Conservation (phyloP, 2,113 vertebrate genomes). For the Xyliphius kryptos region DNA sequence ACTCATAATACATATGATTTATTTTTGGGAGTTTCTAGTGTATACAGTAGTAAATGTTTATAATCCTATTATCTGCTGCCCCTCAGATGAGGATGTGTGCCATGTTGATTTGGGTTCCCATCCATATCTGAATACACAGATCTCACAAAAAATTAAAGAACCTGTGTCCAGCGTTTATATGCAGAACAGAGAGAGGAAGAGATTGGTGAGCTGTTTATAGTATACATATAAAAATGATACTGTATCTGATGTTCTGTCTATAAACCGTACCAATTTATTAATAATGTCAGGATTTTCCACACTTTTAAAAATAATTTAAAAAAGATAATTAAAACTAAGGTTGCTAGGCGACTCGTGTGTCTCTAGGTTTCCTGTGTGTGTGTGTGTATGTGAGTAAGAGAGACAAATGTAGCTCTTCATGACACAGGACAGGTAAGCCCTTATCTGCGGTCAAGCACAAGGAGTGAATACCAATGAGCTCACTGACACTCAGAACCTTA, state of each 20-base stretch:
- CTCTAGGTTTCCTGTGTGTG: neutral
- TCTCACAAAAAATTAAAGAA: constrained; percentile 1
- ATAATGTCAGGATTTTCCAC: constrained; percentile 25
- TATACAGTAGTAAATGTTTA: too few species aligned
- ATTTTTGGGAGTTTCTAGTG: too few species aligned
- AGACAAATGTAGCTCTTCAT: constrained; percentile 24
- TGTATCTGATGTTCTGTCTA: constrained; percentile 11
- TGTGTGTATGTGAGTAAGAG: too few species aligned
- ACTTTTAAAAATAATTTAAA: neutral
- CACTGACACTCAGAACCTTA: constrained; percentile 17
- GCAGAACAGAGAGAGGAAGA: neutral
- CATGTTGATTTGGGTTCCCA: too few species aligned
- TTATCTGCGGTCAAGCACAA: constrained; percentile 18
- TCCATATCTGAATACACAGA: too few species aligned
- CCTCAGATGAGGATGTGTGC: too few species aligned
- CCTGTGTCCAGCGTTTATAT: neutral
- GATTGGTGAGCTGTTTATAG: constrained; percentile 24
- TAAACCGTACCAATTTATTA: constrained; percentile 36
- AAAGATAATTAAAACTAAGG: constrained; percentile 11
- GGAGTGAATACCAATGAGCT: constrained; percentile 20
- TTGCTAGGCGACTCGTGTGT: constrained; percentile 38
- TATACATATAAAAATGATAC: constrained; percentile 28
- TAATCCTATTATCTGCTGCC: too few species aligned
- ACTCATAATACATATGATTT: too few species aligned
- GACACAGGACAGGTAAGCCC: constrained; percentile 33